A percentile compares a stretch with the other conserved stretches of the same genome.
These are phyloP conservation scores for Leguminivora glycinivorella DNA, from an alignment of 1,140 invertebrate genomes.

Conservation along the genomic window DNA sequence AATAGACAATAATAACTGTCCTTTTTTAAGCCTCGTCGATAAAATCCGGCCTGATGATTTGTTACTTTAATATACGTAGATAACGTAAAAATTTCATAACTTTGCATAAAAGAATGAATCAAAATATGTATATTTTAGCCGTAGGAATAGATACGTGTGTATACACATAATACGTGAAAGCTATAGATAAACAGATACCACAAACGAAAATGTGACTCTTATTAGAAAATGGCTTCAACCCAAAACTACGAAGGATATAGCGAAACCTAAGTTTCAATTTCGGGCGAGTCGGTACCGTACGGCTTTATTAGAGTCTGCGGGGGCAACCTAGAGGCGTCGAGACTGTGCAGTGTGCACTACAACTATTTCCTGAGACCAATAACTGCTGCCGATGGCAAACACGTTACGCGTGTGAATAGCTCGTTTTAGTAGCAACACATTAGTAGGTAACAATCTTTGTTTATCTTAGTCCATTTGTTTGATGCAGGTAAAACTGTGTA, in stretches of 20 bases:
- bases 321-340: conserved; percentile 38
- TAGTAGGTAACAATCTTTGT: not conserved
- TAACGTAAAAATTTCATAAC: not conserved
- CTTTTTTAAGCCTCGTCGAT: conserved; percentile 11
- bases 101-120: not conserved
- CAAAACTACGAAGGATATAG: not conserved
- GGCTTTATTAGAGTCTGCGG: conserved; percentile 59
- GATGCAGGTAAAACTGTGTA: not conserved
- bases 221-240: not conserved
- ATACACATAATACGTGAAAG: not conserved
- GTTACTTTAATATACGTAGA: conserved; percentile 19
- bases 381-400: conserved; percentile 4
- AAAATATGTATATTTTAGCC: not conserved
- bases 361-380: conserved; percentile 4
- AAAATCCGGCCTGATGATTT: conserved; percentile 10
- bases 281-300: conserved; percentile 1
- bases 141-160: not conserved
- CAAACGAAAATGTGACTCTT: not conserved
- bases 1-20: not conserved
- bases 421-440: not conserved
- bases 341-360: not conserved
- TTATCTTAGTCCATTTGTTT: conserved; percentile 12
- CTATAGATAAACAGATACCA: not conserved
- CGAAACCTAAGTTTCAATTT: conserved; percentile 23
- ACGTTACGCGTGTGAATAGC: not conserved